phyloP scores from a whole-genome alignment of 2,888 invertebrate genomes.

The Chalcis sispes region DNA sequence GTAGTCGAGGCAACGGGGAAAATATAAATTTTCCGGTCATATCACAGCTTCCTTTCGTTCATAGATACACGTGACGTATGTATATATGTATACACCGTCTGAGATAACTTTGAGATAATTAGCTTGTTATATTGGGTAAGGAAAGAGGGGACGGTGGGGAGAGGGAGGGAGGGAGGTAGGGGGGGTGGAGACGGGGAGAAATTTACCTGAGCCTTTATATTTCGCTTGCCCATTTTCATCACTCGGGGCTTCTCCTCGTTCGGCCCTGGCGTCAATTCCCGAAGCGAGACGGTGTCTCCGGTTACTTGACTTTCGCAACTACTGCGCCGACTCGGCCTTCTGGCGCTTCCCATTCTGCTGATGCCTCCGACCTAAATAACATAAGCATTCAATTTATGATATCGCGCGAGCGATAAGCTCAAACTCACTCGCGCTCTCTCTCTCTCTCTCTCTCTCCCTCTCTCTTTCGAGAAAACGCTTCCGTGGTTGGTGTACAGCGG shows the following conservation, averaged over 20 bases:
- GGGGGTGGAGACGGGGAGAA: not conserved
- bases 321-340: conserved; percentile 76
- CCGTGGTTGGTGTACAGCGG: too few relatives aligned
- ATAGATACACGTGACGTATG: too few relatives aligned
- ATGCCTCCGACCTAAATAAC: conserved; percentile 68
- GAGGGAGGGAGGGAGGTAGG: not conserved
- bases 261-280: conserved; percentile 76
- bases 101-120: conserved; percentile 14
- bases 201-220: conserved; percentile 87
- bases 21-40: conserved; percentile 9
- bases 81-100: not conserved
- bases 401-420: not conserved
- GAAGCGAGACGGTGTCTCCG: conserved; percentile 73
- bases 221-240: conserved; percentile 89
- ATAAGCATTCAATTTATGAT: conserved; percentile 51
- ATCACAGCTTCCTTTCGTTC: not conserved
- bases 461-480: too few relatives aligned
- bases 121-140: not conserved
- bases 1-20: not conserved
- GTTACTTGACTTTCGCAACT: conserved; percentile 77
- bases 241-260: conserved; percentile 77
- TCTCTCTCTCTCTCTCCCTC: too few relatives aligned
- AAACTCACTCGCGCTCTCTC: conserved; percentile 21
- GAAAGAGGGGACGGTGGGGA: not conserved
- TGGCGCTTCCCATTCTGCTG: conserved; percentile 69